Base-by-base conservation (phyloP, 37 sponge, comb jelly and placozoan genomes). In the Chondrosia reniformis region DNA sequence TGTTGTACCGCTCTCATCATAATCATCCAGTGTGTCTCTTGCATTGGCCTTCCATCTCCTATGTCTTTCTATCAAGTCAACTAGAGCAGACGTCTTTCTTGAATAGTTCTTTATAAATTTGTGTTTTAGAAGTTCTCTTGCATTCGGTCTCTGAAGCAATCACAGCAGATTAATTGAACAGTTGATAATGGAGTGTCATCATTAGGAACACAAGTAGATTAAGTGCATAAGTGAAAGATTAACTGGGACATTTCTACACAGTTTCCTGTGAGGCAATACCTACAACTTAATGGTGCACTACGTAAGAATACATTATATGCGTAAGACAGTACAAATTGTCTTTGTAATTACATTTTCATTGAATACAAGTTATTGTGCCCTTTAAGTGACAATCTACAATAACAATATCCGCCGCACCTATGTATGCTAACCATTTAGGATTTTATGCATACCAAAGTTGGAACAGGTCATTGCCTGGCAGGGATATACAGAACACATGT, bases 71-170 rank as follows among this genome's bases (percentile, higher is more conserved):
- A 96, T 89, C 46, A 96, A 81, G 54, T 96, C 97, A 38, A 83
- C 83, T 37, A 96, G 79, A 80, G 80, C 84, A 0, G 91, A 87
- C 32, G 81, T 85, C 86, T 96, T 96, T 74, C 88, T 90, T 10
- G 89, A 86, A 19, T 62, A 64, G 61, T 59, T 76, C 36, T 83
- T 82, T 27, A 96, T 85, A 56, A 96, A 96, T 78, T 81, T 75
- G 74, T 90, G 92, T 46, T 83, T 89, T 40, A 96, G 67, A 58
- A 96, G 78, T 77, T 96, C 97, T 28, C 83, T 82, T 3, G 94
- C 91, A 61, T 74, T 82, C 5, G 97, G 97, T 57, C 97, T 76
- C 97, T 96, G 78, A 9, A 76, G n/a, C 42, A 25, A 25, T 64
- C 22, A 76, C 56, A 41, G 55, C 24, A n/a, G n/a, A n/a, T n/a